Evolutionary conservation across 2,797 vertebrate species (phyloP).

Genomic region (Chloroceryle amazona): DNA sequence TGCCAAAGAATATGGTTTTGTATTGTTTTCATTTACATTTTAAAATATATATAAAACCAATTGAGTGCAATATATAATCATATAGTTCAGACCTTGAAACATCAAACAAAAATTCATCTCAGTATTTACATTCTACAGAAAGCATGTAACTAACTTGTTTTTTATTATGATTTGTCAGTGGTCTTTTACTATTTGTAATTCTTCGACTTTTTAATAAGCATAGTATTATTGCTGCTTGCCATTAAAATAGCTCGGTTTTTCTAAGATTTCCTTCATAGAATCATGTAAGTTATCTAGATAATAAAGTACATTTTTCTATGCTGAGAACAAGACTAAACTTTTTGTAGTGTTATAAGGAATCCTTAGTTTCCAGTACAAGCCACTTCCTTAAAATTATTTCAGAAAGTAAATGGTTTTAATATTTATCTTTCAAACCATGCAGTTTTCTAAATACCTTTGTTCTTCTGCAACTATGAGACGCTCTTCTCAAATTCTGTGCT

Average conservation of each 20-base stretch:
- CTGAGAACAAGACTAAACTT: neutral
- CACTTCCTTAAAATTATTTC: conserved; percentile 3
- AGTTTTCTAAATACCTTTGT: conserved; percentile 39
- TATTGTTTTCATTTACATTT: neutral
- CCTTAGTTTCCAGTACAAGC: neutral
- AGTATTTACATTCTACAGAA: conserved; percentile 41
- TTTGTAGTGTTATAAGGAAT: neutral
- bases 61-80: neutral
- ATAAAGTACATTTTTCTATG: neutral
- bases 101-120: conserved; percentile 29
- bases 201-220: neutral
- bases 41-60: neutral
- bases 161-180: neutral
- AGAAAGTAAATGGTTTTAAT: neutral
- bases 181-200: neutral
- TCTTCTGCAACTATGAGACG: conserved; percentile 24
- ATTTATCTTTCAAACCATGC: conserved; percentile 25
- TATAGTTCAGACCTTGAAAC: conserved; percentile 4
- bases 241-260: neutral
- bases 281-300: neutral
- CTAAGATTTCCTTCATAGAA: neutral
- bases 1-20: neutral
- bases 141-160: conserved; percentile 19
- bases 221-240: neutral
- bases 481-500: neutral